Evolutionary conservation across 2,113 vertebrate genomes (phyloP).

Genomic region (Dolichallabes microphthalmus): DNA sequence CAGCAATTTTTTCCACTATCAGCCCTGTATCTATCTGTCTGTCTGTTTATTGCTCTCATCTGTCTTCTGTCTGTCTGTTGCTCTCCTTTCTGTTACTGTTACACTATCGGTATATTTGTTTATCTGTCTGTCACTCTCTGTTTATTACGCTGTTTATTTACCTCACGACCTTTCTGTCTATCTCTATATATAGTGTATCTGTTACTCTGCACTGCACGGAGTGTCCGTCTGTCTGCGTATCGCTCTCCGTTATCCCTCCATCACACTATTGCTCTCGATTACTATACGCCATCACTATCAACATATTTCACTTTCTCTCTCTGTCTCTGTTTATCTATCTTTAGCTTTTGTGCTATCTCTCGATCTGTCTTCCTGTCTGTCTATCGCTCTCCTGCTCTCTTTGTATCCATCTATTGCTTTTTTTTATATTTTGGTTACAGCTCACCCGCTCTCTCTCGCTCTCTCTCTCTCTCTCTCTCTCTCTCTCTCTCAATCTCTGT

Average conservation of each 20-base stretch:
- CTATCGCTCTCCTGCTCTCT: background rate
- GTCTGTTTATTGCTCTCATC: background rate
- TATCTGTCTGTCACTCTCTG: too few relatives aligned
- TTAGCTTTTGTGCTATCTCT: background rate
- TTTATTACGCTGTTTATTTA: too few relatives aligned
- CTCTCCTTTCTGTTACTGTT: background rate
- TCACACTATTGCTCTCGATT: too few relatives aligned
- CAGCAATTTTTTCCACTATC: too few relatives aligned
- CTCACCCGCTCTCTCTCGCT: background rate
- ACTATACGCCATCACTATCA: too few relatives aligned
- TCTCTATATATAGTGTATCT: too few relatives aligned
- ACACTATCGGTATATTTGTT: too few relatives aligned
- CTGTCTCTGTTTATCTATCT: background rate
- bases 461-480: background rate
- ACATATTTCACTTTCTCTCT: background rate
- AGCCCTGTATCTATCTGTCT: background rate
- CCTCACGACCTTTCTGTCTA: too few relatives aligned
- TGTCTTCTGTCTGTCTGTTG: background rate
- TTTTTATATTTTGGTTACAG: background rate
- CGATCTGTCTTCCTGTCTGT: background rate
- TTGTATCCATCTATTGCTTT: background rate
- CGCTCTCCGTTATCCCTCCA: background rate
- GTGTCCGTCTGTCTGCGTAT: background rate
- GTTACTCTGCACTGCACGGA: too few relatives aligned
- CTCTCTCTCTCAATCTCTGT: background rate